Conservation (phyloP, 1,140 invertebrate species). For the Drosophila sechellia region DNA sequence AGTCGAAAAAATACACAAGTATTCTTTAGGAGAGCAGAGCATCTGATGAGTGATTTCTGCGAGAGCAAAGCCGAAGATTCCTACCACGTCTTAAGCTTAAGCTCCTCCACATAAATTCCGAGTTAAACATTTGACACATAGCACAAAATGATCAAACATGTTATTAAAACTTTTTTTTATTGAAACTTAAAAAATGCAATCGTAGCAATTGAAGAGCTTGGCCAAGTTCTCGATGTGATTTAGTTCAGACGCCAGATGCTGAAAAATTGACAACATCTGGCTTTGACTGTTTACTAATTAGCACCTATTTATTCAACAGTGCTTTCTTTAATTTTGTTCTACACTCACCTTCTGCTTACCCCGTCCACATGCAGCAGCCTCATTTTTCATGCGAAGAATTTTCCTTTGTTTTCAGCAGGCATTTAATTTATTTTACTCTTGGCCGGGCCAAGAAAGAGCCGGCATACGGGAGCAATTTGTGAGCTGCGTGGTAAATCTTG, state of each 20-base stretch:
- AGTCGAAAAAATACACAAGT: neutral
- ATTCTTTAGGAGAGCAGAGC: conserved; percentile 17
- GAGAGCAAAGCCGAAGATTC: too few species aligned
- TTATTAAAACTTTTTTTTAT: neutral
- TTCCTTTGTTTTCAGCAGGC: conserved; percentile 66
- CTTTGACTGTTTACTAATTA: conserved; percentile 75
- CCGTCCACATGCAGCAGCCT: conserved; percentile 7
- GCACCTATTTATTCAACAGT: conserved; percentile 59
- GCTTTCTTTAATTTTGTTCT: conserved; percentile 33
- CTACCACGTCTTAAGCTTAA: too few species aligned
- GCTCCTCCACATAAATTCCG: neutral
- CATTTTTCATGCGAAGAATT: conserved; percentile 62
- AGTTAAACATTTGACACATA: neutral
- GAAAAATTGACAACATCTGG: conserved; percentile 48
- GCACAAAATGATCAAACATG: neutral
- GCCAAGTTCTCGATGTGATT: conserved; percentile 10
- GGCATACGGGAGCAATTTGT: conserved; percentile 61
- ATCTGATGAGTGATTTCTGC: neutral
- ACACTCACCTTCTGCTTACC: conserved; percentile 8
- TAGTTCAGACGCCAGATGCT: neutral
- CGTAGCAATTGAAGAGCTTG: neutral
- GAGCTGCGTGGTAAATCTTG: conserved; percentile 62
- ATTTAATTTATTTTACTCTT: conserved; percentile 72
- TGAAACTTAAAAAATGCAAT: neutral
- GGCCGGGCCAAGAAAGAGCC: conserved; percentile 35